A percentile compares a stretch with the other conserved stretches of the same genome.
phyloP scores from a whole-genome alignment of 1,140 invertebrate species.

The Hypsibius dujardini region DNA sequence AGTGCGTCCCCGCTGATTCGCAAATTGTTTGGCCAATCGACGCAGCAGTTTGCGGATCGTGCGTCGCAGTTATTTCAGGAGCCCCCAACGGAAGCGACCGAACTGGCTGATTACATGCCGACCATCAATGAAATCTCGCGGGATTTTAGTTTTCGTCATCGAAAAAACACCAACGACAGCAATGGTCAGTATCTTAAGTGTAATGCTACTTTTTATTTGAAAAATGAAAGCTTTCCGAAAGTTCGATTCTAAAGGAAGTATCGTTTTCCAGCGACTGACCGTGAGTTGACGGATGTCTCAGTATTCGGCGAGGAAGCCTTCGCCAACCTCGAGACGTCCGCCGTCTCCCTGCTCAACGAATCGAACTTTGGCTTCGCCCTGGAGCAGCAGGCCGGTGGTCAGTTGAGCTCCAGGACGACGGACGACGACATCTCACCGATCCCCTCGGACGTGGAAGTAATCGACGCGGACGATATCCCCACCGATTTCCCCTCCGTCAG shows the following conservation, averaged over 20 bases:
- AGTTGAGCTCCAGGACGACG: not conserved
- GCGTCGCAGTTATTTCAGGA: not conserved
- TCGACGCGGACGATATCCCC: not conserved
- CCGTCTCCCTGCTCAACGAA: not conserved
- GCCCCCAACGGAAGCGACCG: not conserved
- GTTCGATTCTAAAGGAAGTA: not conserved
- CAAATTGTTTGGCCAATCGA: not conserved
- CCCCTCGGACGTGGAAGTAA: conserved; percentile 5
- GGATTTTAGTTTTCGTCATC: not conserved
- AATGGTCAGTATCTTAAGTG: not conserved
- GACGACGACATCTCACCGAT: conserved; percentile 13
- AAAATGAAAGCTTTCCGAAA: not conserved
- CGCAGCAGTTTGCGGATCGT: not conserved
- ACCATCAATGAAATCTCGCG: not conserved
- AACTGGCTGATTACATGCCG: conserved; percentile 9
- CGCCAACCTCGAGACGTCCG: not conserved
- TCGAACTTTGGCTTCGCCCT: not conserved
- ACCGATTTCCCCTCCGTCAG: not conserved
- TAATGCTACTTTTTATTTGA: no score
- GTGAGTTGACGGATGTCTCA: not conserved
- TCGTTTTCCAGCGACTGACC: not conserved
- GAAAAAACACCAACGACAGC: not conserved
- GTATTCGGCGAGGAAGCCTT: not conserved
- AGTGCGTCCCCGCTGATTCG: not conserved
- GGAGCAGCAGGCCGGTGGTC: not conserved